Percentiles rank a stretch among this genome's conserved stretches.
Evolutionary conservation across 2,113 vertebrate genomes (phyloP).

Genomic region (Aramus guarauna): DNA sequence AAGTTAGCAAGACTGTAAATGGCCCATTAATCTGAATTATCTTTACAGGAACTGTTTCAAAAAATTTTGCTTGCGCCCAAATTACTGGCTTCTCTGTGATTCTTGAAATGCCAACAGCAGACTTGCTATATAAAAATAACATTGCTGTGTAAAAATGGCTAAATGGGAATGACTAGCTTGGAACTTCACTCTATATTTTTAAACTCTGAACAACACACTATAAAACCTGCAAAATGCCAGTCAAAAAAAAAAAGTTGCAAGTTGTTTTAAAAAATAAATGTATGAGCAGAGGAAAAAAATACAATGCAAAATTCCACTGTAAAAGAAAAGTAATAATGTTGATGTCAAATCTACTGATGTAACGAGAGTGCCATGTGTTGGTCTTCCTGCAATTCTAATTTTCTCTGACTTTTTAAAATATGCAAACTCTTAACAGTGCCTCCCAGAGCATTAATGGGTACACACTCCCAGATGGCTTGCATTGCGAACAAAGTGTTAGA

Average conservation of each 20-base stretch:
- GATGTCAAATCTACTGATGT: background rate
- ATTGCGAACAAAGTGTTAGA: background rate
- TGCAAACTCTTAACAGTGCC: background rate
- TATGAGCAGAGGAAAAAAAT: background rate
- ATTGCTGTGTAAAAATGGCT: constrained; percentile 64
- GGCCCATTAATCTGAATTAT: constrained; percentile 88
- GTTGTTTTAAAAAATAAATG: background rate
- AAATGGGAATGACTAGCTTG: constrained; percentile 64
- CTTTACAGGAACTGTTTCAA: constrained; percentile 77
- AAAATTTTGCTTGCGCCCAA: constrained; percentile 74
- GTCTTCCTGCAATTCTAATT: constrained; percentile 10
- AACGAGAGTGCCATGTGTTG: background rate
- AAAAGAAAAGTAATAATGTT: background rate
- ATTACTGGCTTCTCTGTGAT: constrained; percentile 72
- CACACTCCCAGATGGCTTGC: background rate
- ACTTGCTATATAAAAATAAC: constrained; percentile 63
- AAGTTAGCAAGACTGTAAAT: constrained; percentile 72
- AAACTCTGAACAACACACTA: background rate
- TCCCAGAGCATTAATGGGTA: constrained; percentile 11
- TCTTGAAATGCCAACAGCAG: constrained; percentile 79
- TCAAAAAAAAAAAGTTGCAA: background rate
- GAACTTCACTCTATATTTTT: constrained; percentile 23
- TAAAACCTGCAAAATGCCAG: background rate
- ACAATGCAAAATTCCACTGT: background rate
- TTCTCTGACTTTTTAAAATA: constrained; percentile 43